These are phyloP conservation scores for Pycnomerus fuliginosus DNA, from an alignment of 2,888 invertebrate species.

Conservation along the genomic window DNA sequence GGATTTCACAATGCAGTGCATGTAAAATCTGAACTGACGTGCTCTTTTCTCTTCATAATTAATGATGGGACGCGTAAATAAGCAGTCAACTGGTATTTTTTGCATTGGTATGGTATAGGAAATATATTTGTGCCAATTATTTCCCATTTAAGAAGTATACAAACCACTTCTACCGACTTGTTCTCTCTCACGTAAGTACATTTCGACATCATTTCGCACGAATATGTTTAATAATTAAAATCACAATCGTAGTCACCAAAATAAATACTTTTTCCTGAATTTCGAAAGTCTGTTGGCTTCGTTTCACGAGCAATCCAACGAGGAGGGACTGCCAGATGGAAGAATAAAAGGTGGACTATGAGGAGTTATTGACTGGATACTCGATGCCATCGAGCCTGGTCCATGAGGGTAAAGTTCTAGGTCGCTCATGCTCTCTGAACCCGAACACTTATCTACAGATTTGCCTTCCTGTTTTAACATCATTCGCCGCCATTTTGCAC, in stretches of 20 bases:
- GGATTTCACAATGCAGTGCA: conserved; percentile 14
- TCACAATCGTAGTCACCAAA: conserved; percentile 34
- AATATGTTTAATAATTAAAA: conserved; percentile 12
- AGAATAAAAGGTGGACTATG: conserved; percentile 73
- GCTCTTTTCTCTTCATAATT: conserved; percentile 15
- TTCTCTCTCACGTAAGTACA: too few species aligned
- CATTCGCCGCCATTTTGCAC: conserved; percentile 91
- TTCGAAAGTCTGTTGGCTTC: not conserved
- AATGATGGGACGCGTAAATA: conserved; percentile 24
- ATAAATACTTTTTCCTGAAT: conserved; percentile 23
- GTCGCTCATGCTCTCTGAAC: conserved; percentile 62
- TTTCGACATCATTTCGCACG: too few species aligned
- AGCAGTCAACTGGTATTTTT: conserved; percentile 20
- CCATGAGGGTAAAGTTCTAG: conserved; percentile 61
- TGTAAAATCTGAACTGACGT: conserved; percentile 13
- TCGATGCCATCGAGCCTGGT: conserved; percentile 63
- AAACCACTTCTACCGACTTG: conserved; percentile 31
- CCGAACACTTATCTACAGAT: conserved; percentile 67
- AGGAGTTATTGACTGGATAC: conserved; percentile 64
- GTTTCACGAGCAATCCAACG: conserved; percentile 71
- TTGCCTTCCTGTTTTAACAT: conserved; percentile 79
- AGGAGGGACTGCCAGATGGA: conserved; percentile 68
- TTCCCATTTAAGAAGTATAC: conserved; percentile 27
- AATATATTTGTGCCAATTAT: conserved; percentile 21
- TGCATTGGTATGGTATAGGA: conserved; percentile 20